Base-by-base conservation (phyloP, 2,113 vertebrate genomes). In the Malurus elegans region DNA sequence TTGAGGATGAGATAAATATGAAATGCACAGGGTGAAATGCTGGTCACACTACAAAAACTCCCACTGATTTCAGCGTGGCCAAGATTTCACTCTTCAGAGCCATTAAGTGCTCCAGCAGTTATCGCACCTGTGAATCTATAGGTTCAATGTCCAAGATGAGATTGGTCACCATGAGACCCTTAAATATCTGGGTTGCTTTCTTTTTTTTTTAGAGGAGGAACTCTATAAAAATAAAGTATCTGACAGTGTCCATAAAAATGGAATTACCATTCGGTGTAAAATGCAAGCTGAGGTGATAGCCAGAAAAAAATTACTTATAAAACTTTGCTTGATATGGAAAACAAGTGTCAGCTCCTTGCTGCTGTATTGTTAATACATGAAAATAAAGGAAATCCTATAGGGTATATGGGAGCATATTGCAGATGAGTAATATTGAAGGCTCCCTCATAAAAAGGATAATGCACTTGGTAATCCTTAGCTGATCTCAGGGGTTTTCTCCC, bases 361-460 rank as follows among this genome's bases (percentile, higher is more conserved):
- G 90, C 31, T 86, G 48, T 85, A 89, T 48, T 31, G 74, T 72
- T 81, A 74, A 64, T 72, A 53, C 21, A 57, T 4, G 28, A 58
- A 88, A 96, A 93, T 44, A 80, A 44, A 80, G 88, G 19, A 64
- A 90, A 79, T 54, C 53, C 58, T 86, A 9, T 67, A 85, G 85
- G 54, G 79, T 92, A 72, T 94, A 54, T 61, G 71, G 56, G 57
- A 86, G 25, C 44, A 78, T 92, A 50, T 56, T 92, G 84, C 36
- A 71, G 93, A 93, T 94, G 70, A 94, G 57, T 93, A 91, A 94
- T 94, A 96, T 75, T 88, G 90, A 96, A 95, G 83, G 38, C 58
- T 86, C 40, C 50, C 42, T 70, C 66, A 73, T 89, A 82, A 93
- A 94, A 92, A 58, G 32, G 38, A 95, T 86, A 95, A 90, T 86